Base-by-base conservation (phyloP, 2,888 invertebrate species). In the Meghimatium bilineatum region DNA sequence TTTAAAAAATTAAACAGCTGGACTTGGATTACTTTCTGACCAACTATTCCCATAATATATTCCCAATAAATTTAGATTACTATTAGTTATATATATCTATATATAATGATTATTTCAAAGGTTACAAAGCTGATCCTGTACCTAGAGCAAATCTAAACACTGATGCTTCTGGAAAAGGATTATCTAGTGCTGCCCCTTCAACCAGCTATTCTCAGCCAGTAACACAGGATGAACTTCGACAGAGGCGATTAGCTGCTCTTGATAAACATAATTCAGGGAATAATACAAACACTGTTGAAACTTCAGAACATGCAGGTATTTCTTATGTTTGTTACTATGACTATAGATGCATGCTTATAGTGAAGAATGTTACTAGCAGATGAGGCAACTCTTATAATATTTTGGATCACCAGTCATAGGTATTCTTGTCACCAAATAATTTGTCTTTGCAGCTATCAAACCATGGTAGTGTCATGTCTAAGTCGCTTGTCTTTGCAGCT, bases 161-260 rank as follows among this genome's bases (percentile, higher is more conserved):
- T 26, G 20, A 10, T 29, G 32, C 32, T n/a, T 32, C 74, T 34
- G 56, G 32, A 52, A 80, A 34, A 52, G 14, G n/a, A n/a, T 60
- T 63, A 23, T 20, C 66, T 44, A 32, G 52, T 38, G 63, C 26
- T 29, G 26, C 80, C 6, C 12, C 63, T 14, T 69, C 80, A 29
- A n/a, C 81, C 71, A 83, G 80, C 69, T 67, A 69, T 38, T 36
- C 71, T 29, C 71, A 23, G n/a, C 71, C 72, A 20, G 17, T 84
- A 29, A 84, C 88, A 32, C 79, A 80, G 60, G 90, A 91, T 71
- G 91, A 91, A 82, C 79, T 92, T 23, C 86, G 92, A 74, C 84
- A 87, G 85, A 91, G 89, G 83, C 88, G 92, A 76, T 85, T 91
- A 34, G 90, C 90, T 36, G 91, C 88, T 85, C 85, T 91, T 86